phyloP scores from a whole-genome alignment of 2,113 vertebrate species.

The Amphiprion percula region DNA sequence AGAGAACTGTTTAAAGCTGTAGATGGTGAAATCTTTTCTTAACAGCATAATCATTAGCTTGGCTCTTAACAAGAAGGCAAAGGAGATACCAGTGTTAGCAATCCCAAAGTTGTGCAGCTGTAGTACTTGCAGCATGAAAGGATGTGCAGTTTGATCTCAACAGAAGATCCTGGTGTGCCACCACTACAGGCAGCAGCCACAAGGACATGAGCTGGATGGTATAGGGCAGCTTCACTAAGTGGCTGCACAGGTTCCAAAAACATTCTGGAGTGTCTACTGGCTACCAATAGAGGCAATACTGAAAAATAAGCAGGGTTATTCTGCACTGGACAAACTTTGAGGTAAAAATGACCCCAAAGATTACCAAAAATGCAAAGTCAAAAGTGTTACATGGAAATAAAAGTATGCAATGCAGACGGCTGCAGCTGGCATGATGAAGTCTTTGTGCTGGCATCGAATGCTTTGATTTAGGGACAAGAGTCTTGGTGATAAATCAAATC shows the following conservation, averaged over 20 bases:
- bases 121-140: neutral
- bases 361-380: neutral
- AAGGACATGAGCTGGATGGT: constrained; percentile 6
- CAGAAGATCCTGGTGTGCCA: neutral
- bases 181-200: constrained; percentile 8
- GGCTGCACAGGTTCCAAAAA: constrained; percentile 5
- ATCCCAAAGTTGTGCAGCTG: neutral
- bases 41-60: neutral
- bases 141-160: neutral
- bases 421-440: neutral
- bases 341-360: neutral
- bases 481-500: constrained; percentile 48
- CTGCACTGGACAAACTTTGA: neutral
- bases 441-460: neutral
- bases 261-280: neutral
- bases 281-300: neutral
- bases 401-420: neutral
- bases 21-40: neutral
- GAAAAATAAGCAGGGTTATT: neutral
- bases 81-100: neutral
- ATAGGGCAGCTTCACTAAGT: neutral
- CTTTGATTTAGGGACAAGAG: constrained; percentile 32
- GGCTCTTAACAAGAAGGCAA: neutral
- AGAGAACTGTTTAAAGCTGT: neutral
- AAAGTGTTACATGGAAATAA: neutral